Evolutionary conservation across 1,140 invertebrate genomes (phyloP).

Genomic region (Dendroctonus valens): DNA sequence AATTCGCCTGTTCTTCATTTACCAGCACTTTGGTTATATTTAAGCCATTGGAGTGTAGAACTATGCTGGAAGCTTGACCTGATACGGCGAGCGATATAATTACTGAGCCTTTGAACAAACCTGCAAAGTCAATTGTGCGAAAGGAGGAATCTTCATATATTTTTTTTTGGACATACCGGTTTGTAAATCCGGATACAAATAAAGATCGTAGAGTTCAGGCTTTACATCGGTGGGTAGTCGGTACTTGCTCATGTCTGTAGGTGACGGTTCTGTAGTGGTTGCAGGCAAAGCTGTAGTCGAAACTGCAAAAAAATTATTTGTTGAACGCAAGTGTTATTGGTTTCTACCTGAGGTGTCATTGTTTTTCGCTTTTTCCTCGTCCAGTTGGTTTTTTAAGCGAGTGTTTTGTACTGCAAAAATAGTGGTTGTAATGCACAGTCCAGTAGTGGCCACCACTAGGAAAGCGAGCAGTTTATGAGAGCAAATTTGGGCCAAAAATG

Average conservation of each 20-base stretch:
- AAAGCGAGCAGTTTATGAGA: constrained; percentile 37
- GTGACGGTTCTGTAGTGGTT: constrained; percentile 14
- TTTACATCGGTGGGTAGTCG: constrained; percentile 60
- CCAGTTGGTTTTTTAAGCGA: constrained; percentile 28
- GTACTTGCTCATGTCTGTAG: constrained; percentile 40
- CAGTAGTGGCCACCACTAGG: constrained; percentile 34
- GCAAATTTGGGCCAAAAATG: constrained; percentile 28
- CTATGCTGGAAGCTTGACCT: constrained; percentile 59
- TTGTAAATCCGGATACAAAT: constrained; percentile 71
- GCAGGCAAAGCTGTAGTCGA: not conserved
- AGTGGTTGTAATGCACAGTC: constrained; percentile 36
- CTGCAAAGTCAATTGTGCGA: constrained; percentile 4
- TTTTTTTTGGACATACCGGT: constrained; percentile 59
- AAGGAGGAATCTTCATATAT: not conserved
- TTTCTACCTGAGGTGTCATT: not conserved
- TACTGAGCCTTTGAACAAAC: constrained; percentile 59
- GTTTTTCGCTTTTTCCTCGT: constrained; percentile 17
- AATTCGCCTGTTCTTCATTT: constrained; percentile 23
- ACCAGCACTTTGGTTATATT: constrained; percentile 51
- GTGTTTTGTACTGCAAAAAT: constrained; percentile 35
- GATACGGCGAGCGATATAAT: constrained; percentile 64
- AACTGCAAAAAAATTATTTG: constrained; percentile 3
- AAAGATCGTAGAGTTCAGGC: constrained; percentile 73
- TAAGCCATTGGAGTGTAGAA: constrained; percentile 70
- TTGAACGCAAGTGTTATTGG: not conserved